Evolutionary conservation across 2,888 invertebrate species (phyloP).

Genomic region (Dugesia japonica): DNA sequence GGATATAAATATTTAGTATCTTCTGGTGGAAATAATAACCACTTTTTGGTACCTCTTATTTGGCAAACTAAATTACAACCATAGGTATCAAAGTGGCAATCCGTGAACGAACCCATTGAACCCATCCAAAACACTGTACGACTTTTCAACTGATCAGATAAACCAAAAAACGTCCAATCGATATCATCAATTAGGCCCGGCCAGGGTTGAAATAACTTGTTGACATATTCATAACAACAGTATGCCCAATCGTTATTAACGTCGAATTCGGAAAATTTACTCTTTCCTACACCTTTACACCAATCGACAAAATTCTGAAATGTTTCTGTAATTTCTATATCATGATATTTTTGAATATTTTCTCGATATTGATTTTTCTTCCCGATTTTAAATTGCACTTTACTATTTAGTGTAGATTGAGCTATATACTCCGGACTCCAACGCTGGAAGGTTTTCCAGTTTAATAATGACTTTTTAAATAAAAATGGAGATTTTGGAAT

Average conservation of each 20-base stretch:
- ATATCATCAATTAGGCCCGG: conserved; percentile 24
- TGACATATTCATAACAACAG: conserved; percentile 31
- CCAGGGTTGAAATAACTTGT: neutral
- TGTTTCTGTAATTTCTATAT: neutral
- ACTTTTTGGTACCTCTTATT: conserved; percentile 59
- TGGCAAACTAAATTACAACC: conserved; percentile 81
- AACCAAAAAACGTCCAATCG: conserved; percentile 28
- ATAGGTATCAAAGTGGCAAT: conserved; percentile 81
- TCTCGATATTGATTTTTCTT: neutral
- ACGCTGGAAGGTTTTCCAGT: conserved; percentile 13
- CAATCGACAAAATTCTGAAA: neutral
- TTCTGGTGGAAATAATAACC: conserved; percentile 74
- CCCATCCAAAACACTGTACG: conserved; percentile 58
- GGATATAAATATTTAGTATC: conserved; percentile 57
- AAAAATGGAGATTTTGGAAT: neutral
- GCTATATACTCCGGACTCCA: conserved; percentile 28
- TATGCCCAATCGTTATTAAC: conserved; percentile 30
- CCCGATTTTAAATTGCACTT: conserved; percentile 12
- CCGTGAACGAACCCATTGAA: conserved; percentile 69
- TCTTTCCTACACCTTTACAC: neutral
- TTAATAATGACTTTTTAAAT: neutral
- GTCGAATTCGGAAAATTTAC: conserved; percentile 12
- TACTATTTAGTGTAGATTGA: neutral
- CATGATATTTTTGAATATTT: neutral
- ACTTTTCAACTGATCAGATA: neutral